phyloP scores from a whole-genome alignment of 2,797 vertebrate genomes.

The Alosa sapidissima region DNA sequence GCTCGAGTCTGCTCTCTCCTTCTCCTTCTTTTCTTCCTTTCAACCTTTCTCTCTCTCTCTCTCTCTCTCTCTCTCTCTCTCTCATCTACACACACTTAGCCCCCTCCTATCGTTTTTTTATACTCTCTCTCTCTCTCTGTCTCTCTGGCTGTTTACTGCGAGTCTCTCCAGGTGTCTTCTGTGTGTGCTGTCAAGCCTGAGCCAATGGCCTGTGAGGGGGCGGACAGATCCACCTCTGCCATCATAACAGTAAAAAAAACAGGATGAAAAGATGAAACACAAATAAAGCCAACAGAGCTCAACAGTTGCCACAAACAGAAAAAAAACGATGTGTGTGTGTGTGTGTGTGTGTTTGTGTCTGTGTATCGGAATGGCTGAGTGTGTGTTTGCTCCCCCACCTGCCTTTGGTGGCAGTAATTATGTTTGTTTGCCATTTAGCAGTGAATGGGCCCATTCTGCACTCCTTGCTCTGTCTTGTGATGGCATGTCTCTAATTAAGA shows the following conservation, averaged over 20 bases:
- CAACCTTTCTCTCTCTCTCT: not conserved
- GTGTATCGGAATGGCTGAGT: not conserved
- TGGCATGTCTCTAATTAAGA: slow-evolving; percentile 19
- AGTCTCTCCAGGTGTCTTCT: slow-evolving; percentile 22
- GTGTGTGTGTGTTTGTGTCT: slow-evolving; percentile 6
- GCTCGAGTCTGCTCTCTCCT: not conserved
- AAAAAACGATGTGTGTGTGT: slow-evolving; percentile 4
- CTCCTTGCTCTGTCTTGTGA: not conserved
- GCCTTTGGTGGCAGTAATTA: slow-evolving; percentile 12
- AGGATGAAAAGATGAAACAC: slow-evolving; percentile 18
- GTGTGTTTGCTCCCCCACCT: slow-evolving; percentile 9
- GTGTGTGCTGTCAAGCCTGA: not conserved
- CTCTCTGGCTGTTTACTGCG: not conserved
- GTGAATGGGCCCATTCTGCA: not conserved
- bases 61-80: not conserved
- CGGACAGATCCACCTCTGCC: slow-evolving; percentile 4
- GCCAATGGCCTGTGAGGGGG: slow-evolving; percentile 4
- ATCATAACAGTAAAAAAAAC: not conserved
- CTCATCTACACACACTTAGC: not conserved
- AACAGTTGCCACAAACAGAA: slow-evolving; percentile 27
- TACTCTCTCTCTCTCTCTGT: not conserved
- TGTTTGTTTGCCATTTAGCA: slow-evolving; percentile 9
- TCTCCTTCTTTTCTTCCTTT: slow-evolving; percentile 1
- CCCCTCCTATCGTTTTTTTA: not conserved
- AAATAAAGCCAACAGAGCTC: not conserved